Evolutionary conservation across 2,797 vertebrate species (phyloP).

Genomic region (Adelosebastes latens): DNA sequence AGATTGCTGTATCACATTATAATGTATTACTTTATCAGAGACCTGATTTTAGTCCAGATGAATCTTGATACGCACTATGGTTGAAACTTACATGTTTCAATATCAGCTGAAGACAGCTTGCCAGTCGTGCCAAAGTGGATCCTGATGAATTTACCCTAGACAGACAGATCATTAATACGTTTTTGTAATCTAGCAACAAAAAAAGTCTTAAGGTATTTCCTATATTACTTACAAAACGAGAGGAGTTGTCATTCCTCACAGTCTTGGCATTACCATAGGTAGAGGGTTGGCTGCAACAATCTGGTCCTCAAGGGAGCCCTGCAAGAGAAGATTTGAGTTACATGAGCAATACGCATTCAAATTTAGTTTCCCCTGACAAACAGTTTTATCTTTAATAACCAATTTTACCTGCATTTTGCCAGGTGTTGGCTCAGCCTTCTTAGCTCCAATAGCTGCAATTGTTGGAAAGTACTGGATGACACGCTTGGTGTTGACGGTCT

Average conservation of each 20-base stretch:
- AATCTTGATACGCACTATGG: too few relatives aligned
- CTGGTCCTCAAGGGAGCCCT: too few relatives aligned
- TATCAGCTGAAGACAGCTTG: conserved; percentile 60
- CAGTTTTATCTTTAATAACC: too few relatives aligned
- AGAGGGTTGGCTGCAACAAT: conserved; percentile 87
- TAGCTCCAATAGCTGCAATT: conserved; percentile 56
- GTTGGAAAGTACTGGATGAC: conserved; percentile 78
- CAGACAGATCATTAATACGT: too few relatives aligned
- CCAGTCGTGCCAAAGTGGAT: conserved; percentile 47
- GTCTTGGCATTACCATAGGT: conserved; percentile 90
- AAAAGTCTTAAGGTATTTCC: too few relatives aligned
- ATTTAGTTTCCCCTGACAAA: too few relatives aligned
- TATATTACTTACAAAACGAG: conserved; percentile 79
- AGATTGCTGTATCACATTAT: too few relatives aligned
- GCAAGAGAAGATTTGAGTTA: too few relatives aligned
- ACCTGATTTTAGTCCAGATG: too few relatives aligned
- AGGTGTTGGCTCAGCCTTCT: background rate
- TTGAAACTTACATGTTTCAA: conserved; percentile 66
- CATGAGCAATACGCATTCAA: too few relatives aligned
- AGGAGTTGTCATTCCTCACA: conserved; percentile 91
- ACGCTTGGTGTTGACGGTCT: conserved; percentile 78
- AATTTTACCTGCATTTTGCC: conserved; percentile 62
- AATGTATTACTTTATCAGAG: too few relatives aligned
- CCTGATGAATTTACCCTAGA: conserved; percentile 62
- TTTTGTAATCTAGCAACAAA: too few relatives aligned